Percentiles rank a stretch among this genome's conserved stretches.
phyloP scores from a whole-genome alignment of 2,888 invertebrate genomes.

The Drosophila hawaiiensis region DNA sequence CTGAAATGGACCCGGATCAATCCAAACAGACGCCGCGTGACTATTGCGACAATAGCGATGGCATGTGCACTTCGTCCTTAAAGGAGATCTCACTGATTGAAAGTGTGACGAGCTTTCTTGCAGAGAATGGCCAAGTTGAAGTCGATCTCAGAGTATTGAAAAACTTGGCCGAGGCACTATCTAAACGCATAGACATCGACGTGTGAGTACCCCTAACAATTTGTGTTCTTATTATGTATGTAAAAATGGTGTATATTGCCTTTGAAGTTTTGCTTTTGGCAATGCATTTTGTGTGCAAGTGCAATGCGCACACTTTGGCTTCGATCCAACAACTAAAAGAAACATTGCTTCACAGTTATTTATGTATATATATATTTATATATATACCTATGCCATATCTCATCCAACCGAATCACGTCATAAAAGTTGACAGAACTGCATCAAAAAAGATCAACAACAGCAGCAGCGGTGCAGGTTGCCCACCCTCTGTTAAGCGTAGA shows the following conservation, averaged over 20 bases:
- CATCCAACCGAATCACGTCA: slow-evolving; percentile 20
- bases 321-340: slow-evolving; percentile 49
- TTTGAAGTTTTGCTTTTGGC: slow-evolving; percentile 53
- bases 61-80: slow-evolving; percentile 64
- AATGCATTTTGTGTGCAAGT: slow-evolving; percentile 51
- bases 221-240: slow-evolving; percentile 31
- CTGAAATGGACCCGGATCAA: slow-evolving; percentile 57
- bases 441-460: slow-evolving; percentile 43
- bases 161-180: slow-evolving; percentile 76
- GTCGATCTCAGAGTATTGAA: slow-evolving; percentile 72
- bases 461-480: slow-evolving; percentile 8
- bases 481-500: slow-evolving; percentile 20
- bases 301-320: slow-evolving; percentile 54
- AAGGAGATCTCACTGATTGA: slow-evolving; percentile 75
- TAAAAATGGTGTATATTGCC: slow-evolving; percentile 23
- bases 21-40: slow-evolving; percentile 67
- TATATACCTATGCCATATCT: slow-evolving; percentile 18
- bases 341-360: slow-evolving; percentile 9
- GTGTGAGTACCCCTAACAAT: slow-evolving; percentile 66
- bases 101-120: slow-evolving; percentile 80
- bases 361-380: slow-evolving; percentile 8
- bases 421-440: slow-evolving; percentile 20
- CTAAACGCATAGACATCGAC: slow-evolving; percentile 69
- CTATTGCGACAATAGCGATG: slow-evolving; percentile 44
- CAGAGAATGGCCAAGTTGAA: slow-evolving; percentile 76